Conservation (phyloP, 2,797 vertebrate species). For the Petrocephalus sullivani region DNA sequence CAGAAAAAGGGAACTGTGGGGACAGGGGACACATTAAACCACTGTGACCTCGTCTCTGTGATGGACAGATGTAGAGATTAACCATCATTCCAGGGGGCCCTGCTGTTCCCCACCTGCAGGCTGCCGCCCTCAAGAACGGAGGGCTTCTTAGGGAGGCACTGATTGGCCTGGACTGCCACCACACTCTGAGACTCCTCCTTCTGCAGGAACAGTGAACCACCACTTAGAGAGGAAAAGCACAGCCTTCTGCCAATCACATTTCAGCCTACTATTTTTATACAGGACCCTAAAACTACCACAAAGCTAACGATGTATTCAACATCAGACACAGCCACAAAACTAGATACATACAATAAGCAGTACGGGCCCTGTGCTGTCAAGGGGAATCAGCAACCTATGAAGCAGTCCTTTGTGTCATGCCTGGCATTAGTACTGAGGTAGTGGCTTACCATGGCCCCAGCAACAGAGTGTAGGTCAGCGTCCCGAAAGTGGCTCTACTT, state of each 20-base stretch:
- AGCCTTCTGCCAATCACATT: not conserved
- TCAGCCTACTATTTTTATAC: not conserved
- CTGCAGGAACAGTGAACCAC: conserved; percentile 19
- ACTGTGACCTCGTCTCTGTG: not conserved
- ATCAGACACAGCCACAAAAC: not conserved
- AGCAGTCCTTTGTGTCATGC: not conserved
- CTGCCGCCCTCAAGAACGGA: conserved; percentile 88
- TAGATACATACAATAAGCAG: not conserved
- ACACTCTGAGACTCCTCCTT: conserved; percentile 89
- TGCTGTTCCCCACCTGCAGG: conserved; percentile 77
- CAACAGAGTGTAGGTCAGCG: not conserved
- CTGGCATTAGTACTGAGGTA: not conserved
- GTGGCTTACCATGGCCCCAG: conserved; percentile 8
- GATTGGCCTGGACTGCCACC: conserved; percentile 94
- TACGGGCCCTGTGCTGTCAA: not conserved
- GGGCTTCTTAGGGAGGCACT: conserved; percentile 92
- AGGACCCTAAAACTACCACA: not conserved
- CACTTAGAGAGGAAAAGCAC: not conserved
- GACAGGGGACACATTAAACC: not conserved
- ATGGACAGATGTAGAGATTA: not conserved
- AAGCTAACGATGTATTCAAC: not conserved
- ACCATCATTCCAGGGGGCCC: not conserved
- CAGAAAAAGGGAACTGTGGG: conserved; percentile 84
- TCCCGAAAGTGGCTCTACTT: not conserved
- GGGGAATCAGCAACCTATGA: not conserved